Conservation (phyloP, 2,888 invertebrate species). For the Drosophila vallismaia region DNA sequence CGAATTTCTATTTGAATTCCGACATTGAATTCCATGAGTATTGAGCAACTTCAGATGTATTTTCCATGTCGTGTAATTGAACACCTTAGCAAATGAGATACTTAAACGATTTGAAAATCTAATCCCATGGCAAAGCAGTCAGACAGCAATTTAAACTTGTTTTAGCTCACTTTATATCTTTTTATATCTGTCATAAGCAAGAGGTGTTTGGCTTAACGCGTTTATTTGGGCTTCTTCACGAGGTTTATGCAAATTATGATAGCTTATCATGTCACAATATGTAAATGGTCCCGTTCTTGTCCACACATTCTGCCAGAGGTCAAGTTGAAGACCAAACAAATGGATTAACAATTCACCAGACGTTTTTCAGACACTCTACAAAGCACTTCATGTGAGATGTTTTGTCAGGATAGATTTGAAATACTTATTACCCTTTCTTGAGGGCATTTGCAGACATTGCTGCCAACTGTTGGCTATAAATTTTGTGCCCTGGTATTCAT, state of each 20-base stretch:
- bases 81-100: constrained; percentile 55
- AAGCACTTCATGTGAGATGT: background rate
- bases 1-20: constrained; percentile 20
- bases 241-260: constrained; percentile 42
- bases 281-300: constrained; percentile 20
- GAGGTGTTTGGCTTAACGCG: constrained; percentile 42
- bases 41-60: constrained; percentile 47
- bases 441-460: constrained; percentile 13
- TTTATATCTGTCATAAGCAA: constrained; percentile 28
- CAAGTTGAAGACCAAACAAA: constrained; percentile 57
- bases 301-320: constrained; percentile 37
- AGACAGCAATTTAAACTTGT: constrained; percentile 40
- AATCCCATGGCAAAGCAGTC: constrained; percentile 39
- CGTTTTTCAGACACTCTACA: constrained; percentile 5
- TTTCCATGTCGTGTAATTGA: constrained; percentile 64
- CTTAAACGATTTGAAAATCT: constrained; percentile 41
- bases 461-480: constrained; percentile 55
- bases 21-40: constrained; percentile 23
- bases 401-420: background rate
- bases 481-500: constrained; percentile 40
- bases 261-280: constrained; percentile 35
- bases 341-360: background rate
- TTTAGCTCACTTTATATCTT: constrained; percentile 8
- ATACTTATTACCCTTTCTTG: background rate
- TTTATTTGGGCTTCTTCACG: constrained; percentile 17